phyloP scores from a whole-genome alignment of 2,113 vertebrate species.

The Podarcis muralis region DNA sequence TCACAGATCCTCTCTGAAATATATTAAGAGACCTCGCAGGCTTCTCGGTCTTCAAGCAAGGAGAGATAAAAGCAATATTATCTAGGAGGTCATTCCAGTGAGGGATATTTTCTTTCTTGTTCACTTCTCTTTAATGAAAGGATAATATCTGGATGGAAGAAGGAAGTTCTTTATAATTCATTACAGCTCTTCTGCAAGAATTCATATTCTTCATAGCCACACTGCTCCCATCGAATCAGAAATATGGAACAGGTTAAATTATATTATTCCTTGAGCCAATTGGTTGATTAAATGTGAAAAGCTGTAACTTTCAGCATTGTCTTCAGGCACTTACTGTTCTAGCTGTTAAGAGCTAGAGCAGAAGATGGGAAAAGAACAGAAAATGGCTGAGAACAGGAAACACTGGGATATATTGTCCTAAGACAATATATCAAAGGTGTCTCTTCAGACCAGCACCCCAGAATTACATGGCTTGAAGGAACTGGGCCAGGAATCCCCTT shows the following conservation, averaged over 20 bases:
- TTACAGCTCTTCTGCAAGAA: neutral
- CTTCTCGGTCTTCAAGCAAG: neutral
- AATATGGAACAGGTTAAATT: neutral
- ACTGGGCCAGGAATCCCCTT: neutral
- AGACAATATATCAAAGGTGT: neutral
- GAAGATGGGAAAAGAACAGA: neutral
- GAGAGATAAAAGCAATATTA: constrained; percentile 18
- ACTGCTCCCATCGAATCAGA: neutral
- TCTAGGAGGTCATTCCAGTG: constrained; percentile 11
- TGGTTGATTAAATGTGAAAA: neutral
- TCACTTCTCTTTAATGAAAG: neutral
- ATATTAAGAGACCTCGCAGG: constrained; percentile 21
- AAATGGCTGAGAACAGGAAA: neutral
- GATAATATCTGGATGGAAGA: neutral
- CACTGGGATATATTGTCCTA: neutral
- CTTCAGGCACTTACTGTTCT: neutral
- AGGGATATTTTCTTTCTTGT: neutral
- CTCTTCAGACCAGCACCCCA: neutral
- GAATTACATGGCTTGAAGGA: neutral
- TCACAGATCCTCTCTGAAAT: constrained; percentile 2
- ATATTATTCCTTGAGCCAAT: neutral
- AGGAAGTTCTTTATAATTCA: neutral
- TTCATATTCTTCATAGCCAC: neutral
- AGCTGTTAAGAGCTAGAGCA: neutral
- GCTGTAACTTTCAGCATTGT: neutral